These are phyloP conservation scores for Melipona beecheii DNA, from an alignment of 2,888 invertebrate species.

Conservation along the genomic window DNA sequence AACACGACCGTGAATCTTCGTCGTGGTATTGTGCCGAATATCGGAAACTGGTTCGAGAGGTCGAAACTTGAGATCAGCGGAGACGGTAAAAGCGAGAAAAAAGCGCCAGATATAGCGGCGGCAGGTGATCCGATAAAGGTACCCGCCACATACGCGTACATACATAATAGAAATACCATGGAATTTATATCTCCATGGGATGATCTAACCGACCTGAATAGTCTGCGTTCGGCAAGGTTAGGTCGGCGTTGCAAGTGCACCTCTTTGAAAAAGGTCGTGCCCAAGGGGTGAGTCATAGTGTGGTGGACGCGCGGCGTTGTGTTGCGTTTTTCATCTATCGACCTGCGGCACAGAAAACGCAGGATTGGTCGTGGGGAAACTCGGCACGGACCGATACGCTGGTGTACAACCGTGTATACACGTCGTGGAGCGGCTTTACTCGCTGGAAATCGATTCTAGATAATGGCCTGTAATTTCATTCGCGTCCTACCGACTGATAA, in stretches of 20 bases:
- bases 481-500: slow-evolving; percentile 40
- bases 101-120: slow-evolving; percentile 6
- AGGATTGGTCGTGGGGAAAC: slow-evolving; percentile 60
- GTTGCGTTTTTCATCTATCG: slow-evolving; percentile 74
- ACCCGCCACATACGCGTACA: slow-evolving; percentile 2
- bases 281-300: slow-evolving; percentile 62
- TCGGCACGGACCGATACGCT: slow-evolving; percentile 38
- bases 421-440: not conserved
- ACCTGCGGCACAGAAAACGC: slow-evolving; percentile 71
- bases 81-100: slow-evolving; percentile 34
- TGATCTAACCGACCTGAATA: slow-evolving; percentile 40
- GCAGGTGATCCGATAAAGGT: slow-evolving; percentile 37
- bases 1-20: not conserved
- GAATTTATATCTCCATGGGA: slow-evolving; percentile 36
- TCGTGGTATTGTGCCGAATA: not conserved
- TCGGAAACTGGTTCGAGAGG: slow-evolving; percentile 19
- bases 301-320: slow-evolving; percentile 20
- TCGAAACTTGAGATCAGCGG: not conserved
- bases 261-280: slow-evolving; percentile 58
- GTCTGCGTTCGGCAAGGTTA: slow-evolving; percentile 39
- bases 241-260: slow-evolving; percentile 50
- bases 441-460: slow-evolving; percentile 58
- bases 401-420: slow-evolving; percentile 10
- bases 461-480: slow-evolving; percentile 66
- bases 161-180: slow-evolving; percentile 20